Conservation (phyloP, 2,113 vertebrate genomes). For the Monarcha castaneiventris region DNA sequence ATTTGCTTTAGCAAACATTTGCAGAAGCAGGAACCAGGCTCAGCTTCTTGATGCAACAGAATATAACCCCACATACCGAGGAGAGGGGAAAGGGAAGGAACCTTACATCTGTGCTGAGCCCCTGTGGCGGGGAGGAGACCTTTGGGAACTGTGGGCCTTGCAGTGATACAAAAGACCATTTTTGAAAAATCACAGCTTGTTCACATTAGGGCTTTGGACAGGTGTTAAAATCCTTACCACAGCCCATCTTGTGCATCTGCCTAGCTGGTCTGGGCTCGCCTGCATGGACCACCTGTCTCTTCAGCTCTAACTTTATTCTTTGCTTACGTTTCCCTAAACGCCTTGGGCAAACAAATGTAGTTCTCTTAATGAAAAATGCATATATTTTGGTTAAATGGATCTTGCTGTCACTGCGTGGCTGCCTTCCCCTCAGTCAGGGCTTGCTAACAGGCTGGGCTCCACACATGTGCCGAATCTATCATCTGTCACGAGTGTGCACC, state of each 20-base stretch:
- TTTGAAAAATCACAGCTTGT: not conserved
- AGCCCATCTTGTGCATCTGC: not conserved
- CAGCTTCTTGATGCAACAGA: not conserved
- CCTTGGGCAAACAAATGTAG: not conserved
- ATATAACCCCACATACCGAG: fast-evolving
- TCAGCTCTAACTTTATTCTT: not conserved
- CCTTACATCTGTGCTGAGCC: not conserved
- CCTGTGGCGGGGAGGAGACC: fast-evolving
- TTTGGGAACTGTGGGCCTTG: not conserved
- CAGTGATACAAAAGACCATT: not conserved
- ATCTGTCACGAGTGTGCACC: conserved; percentile 56
- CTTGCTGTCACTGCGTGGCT: not conserved
- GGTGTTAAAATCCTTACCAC: not conserved
- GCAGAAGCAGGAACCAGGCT: not conserved
- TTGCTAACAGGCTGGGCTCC: conserved; percentile 27
- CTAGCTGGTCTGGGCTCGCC: not conserved
- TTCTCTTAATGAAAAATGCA: conserved; percentile 14
- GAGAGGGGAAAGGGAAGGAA: not conserved
- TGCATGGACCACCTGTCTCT: not conserved
- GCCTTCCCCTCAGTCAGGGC: conserved; percentile 33
- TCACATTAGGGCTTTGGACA: not conserved
- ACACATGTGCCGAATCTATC: conserved; percentile 48
- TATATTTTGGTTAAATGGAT: conserved; percentile 52
- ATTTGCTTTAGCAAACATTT: not conserved
- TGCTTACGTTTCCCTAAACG: conserved; percentile 1